Evolutionary conservation across 2,113 vertebrate species (phyloP).

Genomic region (Dicerorhinus sumatrensis): DNA sequence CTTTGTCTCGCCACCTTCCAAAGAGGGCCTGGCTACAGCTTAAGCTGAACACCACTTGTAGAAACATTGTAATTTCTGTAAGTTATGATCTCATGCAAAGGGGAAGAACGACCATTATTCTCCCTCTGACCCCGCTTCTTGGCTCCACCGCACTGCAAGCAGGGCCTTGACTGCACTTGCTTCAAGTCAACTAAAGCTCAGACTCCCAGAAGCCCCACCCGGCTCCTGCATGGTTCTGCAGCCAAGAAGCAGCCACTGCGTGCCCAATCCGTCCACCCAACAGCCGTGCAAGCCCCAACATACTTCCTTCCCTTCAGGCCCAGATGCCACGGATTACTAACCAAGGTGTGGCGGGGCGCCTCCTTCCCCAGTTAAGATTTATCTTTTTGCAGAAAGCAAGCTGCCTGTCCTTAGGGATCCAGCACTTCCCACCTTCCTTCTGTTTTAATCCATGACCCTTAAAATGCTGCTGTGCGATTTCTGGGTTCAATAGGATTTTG

Average conservation of each 20-base stretch:
- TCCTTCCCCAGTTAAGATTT: conserved; percentile 61
- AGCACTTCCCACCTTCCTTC: conserved; percentile 27
- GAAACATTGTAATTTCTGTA: background rate
- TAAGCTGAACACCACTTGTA: background rate
- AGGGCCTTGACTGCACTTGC: background rate
- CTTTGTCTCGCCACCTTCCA: fast-evolving
- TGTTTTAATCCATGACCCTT: background rate
- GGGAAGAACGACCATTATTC: background rate
- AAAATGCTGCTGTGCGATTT: background rate
- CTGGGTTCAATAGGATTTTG: background rate
- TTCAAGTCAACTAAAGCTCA: background rate
- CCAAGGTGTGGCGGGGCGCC: conserved; percentile 86
- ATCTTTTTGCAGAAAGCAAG: conserved; percentile 59
- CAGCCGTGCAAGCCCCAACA: conserved; percentile 85
- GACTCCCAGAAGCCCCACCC: conserved; percentile 62
- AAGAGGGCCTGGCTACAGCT: background rate
- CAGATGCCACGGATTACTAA: conserved; percentile 88
- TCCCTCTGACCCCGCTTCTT: background rate
- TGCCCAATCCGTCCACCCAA: conserved; percentile 76
- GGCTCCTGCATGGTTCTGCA: conserved; percentile 50
- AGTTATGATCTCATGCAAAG: background rate
- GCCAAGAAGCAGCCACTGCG: conserved; percentile 61
- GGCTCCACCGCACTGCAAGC: conserved; percentile 12
- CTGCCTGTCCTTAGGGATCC: conserved; percentile 7
- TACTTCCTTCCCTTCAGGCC: conserved; percentile 80